Evolutionary conservation across 2,888 invertebrate species (phyloP), one percentile per base, ranked within the genome.

Genomic region (Epirrita christyi): DNA sequence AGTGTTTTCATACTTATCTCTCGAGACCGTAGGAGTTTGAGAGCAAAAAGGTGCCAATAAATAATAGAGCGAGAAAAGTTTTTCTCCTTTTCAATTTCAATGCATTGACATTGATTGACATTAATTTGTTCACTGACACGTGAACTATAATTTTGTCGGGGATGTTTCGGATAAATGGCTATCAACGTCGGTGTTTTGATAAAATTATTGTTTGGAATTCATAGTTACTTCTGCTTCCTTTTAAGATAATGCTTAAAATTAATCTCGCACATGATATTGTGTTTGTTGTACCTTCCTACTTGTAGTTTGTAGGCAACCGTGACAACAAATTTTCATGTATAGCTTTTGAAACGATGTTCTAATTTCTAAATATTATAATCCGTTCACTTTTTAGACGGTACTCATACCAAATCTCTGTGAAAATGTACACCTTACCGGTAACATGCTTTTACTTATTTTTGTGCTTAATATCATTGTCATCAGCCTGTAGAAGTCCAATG

Each of bases 181-280:
- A 44, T 34, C 14, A 34, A 42, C 43, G 45, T 49, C 36, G 13
- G 11, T 53, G 53, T 50, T 53, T 54, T 47, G 27, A 45, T 38
- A 11, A 61, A 59, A 55, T 59, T 59, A 51, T 51, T 55, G 59
- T 59, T 51, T 44, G 29, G 28, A 58, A 50, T 46, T n/a, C 28
- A 43, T 51, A 41, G 49, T 32, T 21, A n/a, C 34, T 34, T 11
- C 14, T 54, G 44, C 2, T 53, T 45, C 9, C 32, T 21, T 13
- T 13, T 38, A 32, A 38, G 37, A 54, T 43, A 50, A 59, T 55
- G 54, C 37, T 42, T 42, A 14, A 49, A 49, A 38, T 32, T 46
- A 37, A 41, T 49, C 2, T 53, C 15, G 11, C 37, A 21, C 37
- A 46, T 50, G 0, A 15, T 29, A 28, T 55, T 36, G 14, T 43